phyloP scores from a whole-genome alignment of 2,797 vertebrate genomes.

The Botia almorhae region DNA sequence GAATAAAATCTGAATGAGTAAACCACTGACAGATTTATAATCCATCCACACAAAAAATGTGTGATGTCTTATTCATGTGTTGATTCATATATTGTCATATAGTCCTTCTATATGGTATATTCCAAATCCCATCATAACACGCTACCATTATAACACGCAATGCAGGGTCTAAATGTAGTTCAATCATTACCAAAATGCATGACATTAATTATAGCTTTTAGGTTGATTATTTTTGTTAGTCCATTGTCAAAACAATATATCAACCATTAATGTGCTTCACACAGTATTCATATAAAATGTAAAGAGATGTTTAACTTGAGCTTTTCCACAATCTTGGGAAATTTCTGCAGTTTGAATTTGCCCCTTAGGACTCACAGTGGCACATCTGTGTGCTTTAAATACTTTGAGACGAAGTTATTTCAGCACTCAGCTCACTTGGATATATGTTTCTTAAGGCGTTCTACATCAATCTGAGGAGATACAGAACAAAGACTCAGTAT shows the following conservation, averaged over 20 bases:
- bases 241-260: neutral
- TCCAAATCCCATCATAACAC: neutral
- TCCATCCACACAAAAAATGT: neutral
- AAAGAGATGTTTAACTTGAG: neutral
- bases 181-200: neutral
- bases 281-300: neutral
- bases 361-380: neutral
- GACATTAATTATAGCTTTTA: neutral
- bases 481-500: slow-evolving; percentile 15
- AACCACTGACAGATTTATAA: no score
- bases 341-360: neutral
- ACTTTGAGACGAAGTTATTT: neutral
- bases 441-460: slow-evolving; percentile 94
- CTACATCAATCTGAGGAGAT: slow-evolving; percentile 89
- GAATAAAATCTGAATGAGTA: neutral
- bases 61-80: neutral
- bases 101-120: neutral
- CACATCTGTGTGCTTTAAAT: neutral
- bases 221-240: neutral
- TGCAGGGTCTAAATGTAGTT: neutral
- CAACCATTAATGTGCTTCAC: neutral
- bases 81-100: neutral
- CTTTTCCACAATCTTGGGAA: neutral
- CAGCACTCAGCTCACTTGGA: slow-evolving; percentile 79
- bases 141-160: neutral